A percentile compares a stretch with the other conserved stretches of the same genome.
These are phyloP conservation scores for Suncus etruscus DNA, from an alignment of 2,113 vertebrate species.

Conservation along the genomic window DNA sequence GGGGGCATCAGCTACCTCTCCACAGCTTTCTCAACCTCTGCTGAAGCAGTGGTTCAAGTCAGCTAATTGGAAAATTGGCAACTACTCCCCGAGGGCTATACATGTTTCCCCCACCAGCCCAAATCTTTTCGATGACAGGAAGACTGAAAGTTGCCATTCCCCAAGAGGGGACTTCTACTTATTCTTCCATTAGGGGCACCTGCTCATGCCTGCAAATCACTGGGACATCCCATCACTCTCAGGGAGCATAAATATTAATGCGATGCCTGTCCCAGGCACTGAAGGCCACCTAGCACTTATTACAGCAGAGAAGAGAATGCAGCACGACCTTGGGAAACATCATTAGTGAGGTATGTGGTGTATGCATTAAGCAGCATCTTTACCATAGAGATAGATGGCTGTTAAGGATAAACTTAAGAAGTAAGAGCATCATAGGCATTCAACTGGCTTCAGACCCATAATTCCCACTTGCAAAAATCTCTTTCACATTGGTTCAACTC, in stretches of 20 bases:
- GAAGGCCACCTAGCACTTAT: not conserved
- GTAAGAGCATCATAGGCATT: not conserved
- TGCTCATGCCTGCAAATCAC: constrained; percentile 53
- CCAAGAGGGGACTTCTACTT: constrained; percentile 43
- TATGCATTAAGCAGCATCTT: constrained; percentile 8
- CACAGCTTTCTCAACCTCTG: not conserved
- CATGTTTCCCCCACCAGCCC: not conserved
- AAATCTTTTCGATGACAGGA: constrained; percentile 37
- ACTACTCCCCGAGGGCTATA: not conserved
- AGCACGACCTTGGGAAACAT: not conserved
- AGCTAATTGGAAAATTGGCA: not conserved
- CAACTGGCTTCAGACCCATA: not conserved
- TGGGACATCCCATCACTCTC: constrained; percentile 31
- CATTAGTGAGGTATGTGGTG: not conserved
- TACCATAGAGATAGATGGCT: not conserved
- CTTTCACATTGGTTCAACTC: not conserved
- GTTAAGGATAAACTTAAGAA: not conserved
- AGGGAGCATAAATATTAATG: constrained; percentile 45
- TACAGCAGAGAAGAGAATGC: constrained; percentile 17
- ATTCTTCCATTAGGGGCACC: constrained; percentile 40
- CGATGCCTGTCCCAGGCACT: not conserved
- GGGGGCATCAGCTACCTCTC: not conserved
- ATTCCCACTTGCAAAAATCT: constrained; percentile 20
- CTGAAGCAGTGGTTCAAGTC: not conserved
- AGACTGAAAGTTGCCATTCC: not conserved